Evolutionary conservation across 1,140 invertebrate genomes (phyloP), one percentile per base, ranked within the genome.

Genomic region (Drosophila lini): DNA sequence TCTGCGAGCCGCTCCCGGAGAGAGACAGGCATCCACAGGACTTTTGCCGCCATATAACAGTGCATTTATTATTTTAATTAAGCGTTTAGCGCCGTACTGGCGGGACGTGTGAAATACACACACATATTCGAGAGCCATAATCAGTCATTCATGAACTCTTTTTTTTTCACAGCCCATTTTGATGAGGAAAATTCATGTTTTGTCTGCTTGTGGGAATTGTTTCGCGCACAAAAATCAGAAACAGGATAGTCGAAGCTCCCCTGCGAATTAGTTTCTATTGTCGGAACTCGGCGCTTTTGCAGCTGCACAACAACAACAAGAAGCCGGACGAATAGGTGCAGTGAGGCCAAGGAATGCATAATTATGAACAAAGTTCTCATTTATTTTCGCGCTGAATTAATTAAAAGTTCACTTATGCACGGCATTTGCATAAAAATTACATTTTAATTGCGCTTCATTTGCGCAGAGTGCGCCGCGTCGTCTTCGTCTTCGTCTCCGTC

Each of bases 361-460:
- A 89, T 84, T 89, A 81, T 89, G 74, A 74, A 76, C 76, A 75
- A 74, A 80, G 60, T 71, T 81, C 80, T 89, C 80, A 89, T 89
- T 89, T 84, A 89, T 89, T 89, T 89, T 89, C 48, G 63, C 78
- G 74, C 85, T 78, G 84, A 89, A 89, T 89, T 89, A 89, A 89
- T 89, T 89, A 89, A 89, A 89, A 89, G 80, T 84, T 89, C 85
- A 89, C 84, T 88, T 88, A 88, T 89, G 84, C 84, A 84, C 84
- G 84, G 70, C 83, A 88, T 88, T 89, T 88, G 80, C 84, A 88
- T 88, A 84, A 88, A 88, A 88, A 88, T 88, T 73, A 89, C 84
- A 88, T 88, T 88, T 88, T 88, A 88, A 88, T 88, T 89, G 84
- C 84, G 84, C 84, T 88, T 88, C 84, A 89, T 89, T 89, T 88